Conservation (phyloP, 2,888 invertebrate species). For the Chymomyza fuscimana region DNA sequence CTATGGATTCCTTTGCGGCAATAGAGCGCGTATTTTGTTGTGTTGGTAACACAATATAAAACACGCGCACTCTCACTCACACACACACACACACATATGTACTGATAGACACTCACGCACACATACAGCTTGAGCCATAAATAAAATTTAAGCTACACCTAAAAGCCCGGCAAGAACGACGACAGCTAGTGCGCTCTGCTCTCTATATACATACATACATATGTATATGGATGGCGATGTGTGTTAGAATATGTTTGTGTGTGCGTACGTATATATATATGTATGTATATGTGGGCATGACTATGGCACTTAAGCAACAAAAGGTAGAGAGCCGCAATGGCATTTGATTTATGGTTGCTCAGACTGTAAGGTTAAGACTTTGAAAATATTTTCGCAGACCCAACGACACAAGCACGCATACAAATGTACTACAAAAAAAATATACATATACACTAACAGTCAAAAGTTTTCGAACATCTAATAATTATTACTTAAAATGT, state of each 20-base stretch:
- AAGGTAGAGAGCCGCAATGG: constrained; percentile 61
- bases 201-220: not conserved
- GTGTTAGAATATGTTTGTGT: constrained; percentile 19
- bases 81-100: constrained; percentile 20
- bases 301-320: constrained; percentile 64
- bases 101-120: constrained; percentile 10
- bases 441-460: not conserved
- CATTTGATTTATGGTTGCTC: constrained; percentile 73
- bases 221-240: constrained; percentile 9
- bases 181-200: not conserved
- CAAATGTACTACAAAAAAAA: not conserved
- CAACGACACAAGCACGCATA: constrained; percentile 4
- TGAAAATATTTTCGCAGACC: constrained; percentile 70
- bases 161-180: constrained; percentile 46
- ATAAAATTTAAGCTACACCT: constrained; percentile 67
- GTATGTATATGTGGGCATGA: constrained; percentile 17
- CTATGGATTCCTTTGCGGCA: constrained; percentile 15
- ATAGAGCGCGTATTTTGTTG: constrained; percentile 7
- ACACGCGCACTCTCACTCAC: constrained; percentile 16
- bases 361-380: constrained; percentile 71
- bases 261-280: constrained; percentile 23
- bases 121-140: constrained; percentile 61
- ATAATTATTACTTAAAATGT: too few relatives aligned
- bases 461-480: not conserved
- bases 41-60: constrained; percentile 8